Percentiles rank a stretch among this genome's conserved stretches.
Conservation (phyloP, 2,888 invertebrate genomes). For the Spisula subtruncata region DNA sequence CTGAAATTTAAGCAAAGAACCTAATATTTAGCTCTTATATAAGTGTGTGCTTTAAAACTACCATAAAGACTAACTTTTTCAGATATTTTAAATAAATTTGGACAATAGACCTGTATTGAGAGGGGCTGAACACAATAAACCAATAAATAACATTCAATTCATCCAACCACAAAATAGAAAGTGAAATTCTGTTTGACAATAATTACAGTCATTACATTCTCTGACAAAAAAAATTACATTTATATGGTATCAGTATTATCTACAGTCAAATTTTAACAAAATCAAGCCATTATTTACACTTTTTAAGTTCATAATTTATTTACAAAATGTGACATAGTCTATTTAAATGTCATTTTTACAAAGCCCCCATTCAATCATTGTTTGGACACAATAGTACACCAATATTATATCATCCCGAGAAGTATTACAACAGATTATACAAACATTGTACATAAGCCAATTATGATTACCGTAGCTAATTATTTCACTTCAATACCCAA, state of each 20-base stretch:
- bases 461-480: not conserved
- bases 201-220: not conserved
- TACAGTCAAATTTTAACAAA: no score
- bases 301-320: not conserved
- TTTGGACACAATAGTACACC: not conserved
- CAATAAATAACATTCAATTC: not conserved
- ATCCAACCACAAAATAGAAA: not conserved
- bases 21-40: no score
- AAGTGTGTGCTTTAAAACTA: no score
- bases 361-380: conserved; percentile 17
- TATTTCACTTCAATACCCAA: not conserved
- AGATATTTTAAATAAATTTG: no score
- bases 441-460: not conserved
- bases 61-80: no score
- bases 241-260: not conserved
- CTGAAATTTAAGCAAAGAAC: no score
- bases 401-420: not conserved
- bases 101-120: no score
- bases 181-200: not conserved
- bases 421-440: not conserved
- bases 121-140: not conserved
- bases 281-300: not conserved
- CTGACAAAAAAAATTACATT: not conserved
- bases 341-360: not conserved
- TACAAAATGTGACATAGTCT: not conserved